Evolutionary conservation across 2,888 invertebrate genomes (phyloP).

Genomic region (Leptodirus hochenwartii): DNA sequence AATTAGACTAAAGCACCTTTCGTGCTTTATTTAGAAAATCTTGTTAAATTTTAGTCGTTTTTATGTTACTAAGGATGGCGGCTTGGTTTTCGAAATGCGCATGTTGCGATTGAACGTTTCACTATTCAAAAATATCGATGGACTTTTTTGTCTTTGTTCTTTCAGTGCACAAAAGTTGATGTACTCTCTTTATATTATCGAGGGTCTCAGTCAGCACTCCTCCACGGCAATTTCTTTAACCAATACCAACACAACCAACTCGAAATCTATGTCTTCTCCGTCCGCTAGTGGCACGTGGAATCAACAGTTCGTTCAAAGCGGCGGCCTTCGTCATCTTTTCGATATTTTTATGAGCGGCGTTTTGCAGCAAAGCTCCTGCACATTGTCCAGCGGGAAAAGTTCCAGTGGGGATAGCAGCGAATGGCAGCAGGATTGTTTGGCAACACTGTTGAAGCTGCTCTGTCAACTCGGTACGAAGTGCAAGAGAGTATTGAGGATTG

Average conservation of each 20-base stretch:
- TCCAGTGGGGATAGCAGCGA: slow-evolving; percentile 62
- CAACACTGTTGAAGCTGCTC: slow-evolving; percentile 66
- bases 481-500: no score
- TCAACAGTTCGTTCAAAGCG: slow-evolving; percentile 66
- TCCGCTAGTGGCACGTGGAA: no score
- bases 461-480: slow-evolving; percentile 74
- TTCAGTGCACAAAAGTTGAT: slow-evolving; percentile 84
- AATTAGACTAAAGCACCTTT: no score
- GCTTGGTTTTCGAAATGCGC: no score
- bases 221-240: slow-evolving; percentile 10
- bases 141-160: no score
- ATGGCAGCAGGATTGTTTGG: slow-evolving; percentile 91
- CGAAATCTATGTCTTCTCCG: no score
- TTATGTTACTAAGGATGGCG: no score
- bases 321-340: slow-evolving; percentile 73
- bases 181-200: slow-evolving; percentile 87
- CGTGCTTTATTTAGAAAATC: no score
- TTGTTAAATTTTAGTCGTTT: no score
- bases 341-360: slow-evolving; percentile 68
- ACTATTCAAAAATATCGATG: no score
- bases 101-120: no score
- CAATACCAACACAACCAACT: slow-evolving; percentile 4
- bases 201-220: slow-evolving; percentile 36
- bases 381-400: slow-evolving; percentile 54
- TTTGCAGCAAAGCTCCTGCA: slow-evolving; percentile 9